Evolutionary conservation across 2,113 vertebrate species (phyloP).

Genomic region (Periophthalmodon schlosseri): DNA sequence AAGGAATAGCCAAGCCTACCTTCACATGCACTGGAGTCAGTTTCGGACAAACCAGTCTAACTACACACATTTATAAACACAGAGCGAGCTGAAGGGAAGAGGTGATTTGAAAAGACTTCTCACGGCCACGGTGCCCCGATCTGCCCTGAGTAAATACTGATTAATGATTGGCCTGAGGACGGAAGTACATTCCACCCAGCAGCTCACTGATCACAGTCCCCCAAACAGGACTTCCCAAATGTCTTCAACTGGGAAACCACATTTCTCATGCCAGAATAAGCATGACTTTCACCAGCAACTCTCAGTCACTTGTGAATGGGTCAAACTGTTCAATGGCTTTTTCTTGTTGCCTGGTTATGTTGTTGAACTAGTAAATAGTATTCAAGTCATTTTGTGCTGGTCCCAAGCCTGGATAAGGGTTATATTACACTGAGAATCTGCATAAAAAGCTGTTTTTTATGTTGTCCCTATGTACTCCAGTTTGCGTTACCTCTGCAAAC

Average conservation of each 20-base stretch:
- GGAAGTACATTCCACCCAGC: conserved; percentile 66
- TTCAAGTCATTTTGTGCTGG: not conserved
- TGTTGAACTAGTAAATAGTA: not conserved
- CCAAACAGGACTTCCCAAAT: conserved; percentile 22
- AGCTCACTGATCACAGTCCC: conserved; percentile 38
- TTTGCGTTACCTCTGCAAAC: no score
- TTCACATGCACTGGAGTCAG: conserved; percentile 24
- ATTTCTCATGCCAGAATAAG: conserved; percentile 4
- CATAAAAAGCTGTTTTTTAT: not conserved
- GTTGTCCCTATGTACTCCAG: no score
- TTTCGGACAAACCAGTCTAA: conserved; percentile 68
- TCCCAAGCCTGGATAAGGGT: not conserved
- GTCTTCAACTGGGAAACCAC: not conserved
- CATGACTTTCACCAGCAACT: not conserved
- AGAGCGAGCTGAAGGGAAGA: conserved; percentile 25
- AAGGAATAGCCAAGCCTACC: not conserved
- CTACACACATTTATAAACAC: conserved; percentile 15
- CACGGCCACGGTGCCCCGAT: conserved; percentile 42
- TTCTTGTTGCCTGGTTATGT: not conserved
- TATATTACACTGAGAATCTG: not conserved
- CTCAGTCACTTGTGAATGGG: not conserved
- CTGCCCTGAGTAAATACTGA: conserved; percentile 72
- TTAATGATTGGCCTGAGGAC: conserved; percentile 69
- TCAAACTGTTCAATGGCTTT: not conserved
- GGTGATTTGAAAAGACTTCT: conserved; percentile 52